Evolutionary conservation across 2,797 vertebrate species (phyloP), one percentile per base, ranked within the genome.

Genomic region (Oreochromis grahami): DNA sequence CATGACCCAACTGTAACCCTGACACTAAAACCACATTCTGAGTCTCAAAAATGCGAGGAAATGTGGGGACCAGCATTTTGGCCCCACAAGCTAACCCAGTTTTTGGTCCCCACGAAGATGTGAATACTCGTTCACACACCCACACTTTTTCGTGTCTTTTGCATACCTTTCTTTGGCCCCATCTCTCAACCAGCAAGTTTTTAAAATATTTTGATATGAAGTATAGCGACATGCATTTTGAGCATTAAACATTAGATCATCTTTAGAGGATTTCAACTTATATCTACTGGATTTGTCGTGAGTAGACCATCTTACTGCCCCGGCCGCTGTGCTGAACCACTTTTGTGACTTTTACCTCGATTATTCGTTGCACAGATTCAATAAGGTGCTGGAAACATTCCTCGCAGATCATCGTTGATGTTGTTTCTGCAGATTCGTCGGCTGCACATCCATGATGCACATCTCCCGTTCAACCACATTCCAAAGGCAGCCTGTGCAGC

Each of bases 21-120:
- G 26, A 17, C 55, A 6, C 26, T 34, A n/a, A 36, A 36, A 36
- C 32, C 56, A 36, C 32, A 60, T 36, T 60, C 1, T 2, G 2
- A 60, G 32, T 26, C 26, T 26, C 26, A 26, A 26, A 26, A 26
- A 26, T 26, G 26, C 4, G 26, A 1, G 26, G 26, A 26, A 26
- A 26, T 26, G 1, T 60, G 1, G 17, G 56, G 32, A 60, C 6
- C 0, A n/a, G 29, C 5, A 7, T 60, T 34, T 34, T 60, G 1
- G 5, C 29, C 15, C 15, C 9, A 60, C 29, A 34, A 34, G 56
- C 26, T 26, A 26, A 26, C 26, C 26, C 26, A 26, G 26, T 17
- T 29, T 29, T 9, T 56, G 14, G 29, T 56, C 8, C 55, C 1
- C 26, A 56, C 55, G 29, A 56, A 32, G 55, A 56, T 56, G 9